A percentile compares a stretch with the other conserved stretches of the same genome.
These are phyloP conservation scores for Panagrolaimus sp. DNA, from an alignment of 1,140 invertebrate genomes.

Conservation along the genomic window DNA sequence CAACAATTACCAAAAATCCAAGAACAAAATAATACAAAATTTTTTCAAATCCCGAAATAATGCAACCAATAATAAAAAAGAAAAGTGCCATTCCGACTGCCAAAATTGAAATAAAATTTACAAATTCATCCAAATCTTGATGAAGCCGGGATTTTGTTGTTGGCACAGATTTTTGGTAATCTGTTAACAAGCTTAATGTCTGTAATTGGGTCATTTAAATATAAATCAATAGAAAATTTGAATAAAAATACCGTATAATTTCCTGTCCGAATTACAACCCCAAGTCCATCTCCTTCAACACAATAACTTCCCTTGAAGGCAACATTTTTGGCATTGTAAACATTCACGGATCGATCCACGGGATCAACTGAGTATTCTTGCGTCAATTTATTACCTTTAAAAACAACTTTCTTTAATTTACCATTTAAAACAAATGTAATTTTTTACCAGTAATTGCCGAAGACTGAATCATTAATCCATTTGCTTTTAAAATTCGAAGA, in stretches of 20 bases:
- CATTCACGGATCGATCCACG: constrained; percentile 23
- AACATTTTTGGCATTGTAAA: constrained; percentile 42
- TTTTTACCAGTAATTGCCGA: constrained; percentile 67
- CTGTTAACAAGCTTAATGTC: constrained; percentile 23
- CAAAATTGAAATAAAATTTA: constrained; percentile 43
- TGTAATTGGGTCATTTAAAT: not conserved
- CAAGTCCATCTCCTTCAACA: constrained; percentile 45
- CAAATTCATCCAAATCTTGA: constrained; percentile 38
- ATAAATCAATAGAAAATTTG: constrained; percentile 5
- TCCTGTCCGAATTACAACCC: constrained; percentile 41
- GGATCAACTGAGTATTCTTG: constrained; percentile 31
- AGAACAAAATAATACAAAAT: constrained; percentile 45
- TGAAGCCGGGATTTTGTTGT: not conserved
- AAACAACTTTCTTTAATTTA: not conserved
- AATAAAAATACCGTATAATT: constrained; percentile 37
- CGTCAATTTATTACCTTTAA: constrained; percentile 69
- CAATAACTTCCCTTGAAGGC: constrained; percentile 45
- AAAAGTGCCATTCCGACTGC: constrained; percentile 42
- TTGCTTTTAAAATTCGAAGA: constrained; percentile 40
- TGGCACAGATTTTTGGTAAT: too few species aligned
- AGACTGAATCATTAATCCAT: constrained; percentile 67
- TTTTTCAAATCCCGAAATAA: constrained; percentile 42
- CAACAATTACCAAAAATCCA: constrained; percentile 48
- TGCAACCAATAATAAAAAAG: constrained; percentile 40
- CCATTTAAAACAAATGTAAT: not conserved